Percentiles rank a stretch among this genome's conserved stretches.
These are phyloP conservation scores for Sebastes hubbsi DNA, from an alignment of 2,797 vertebrate species.

Conservation along the genomic window DNA sequence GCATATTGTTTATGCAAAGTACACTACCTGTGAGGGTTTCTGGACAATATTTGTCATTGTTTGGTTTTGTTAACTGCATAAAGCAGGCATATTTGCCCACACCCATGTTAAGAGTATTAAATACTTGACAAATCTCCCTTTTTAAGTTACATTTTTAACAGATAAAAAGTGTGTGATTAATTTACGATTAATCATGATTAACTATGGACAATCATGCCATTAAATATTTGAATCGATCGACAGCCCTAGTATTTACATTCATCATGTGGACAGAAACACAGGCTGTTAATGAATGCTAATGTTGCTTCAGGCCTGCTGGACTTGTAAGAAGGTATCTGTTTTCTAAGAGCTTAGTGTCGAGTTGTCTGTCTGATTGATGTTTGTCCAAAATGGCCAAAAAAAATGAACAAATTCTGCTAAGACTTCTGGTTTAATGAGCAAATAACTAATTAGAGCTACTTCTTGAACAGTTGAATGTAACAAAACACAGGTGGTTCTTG, in stretches of 20 bases:
- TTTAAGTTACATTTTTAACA: no score
- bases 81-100: rapidly evolving
- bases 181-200: no score
- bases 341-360: background rate
- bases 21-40: no score
- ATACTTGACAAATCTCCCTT: no score
- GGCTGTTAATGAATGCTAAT: background rate
- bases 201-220: no score
- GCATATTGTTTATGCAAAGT: no score
- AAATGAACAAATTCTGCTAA: background rate
- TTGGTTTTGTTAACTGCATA: no score
- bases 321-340: background rate
- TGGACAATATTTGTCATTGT: no score
- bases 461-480: no score
- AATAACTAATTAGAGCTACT: background rate
- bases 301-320: background rate
- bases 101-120: no score
- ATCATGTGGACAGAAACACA: background rate
- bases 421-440: background rate
- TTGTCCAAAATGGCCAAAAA: background rate
- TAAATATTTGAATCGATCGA: no score
- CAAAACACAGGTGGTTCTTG: background rate
- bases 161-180: no score
- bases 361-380: background rate
- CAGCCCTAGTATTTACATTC: background rate